A percentile compares a stretch with the other conserved stretches of the same genome.
Conservation (phyloP, 2,113 vertebrate species). For the Rafetus swinhoei region DNA sequence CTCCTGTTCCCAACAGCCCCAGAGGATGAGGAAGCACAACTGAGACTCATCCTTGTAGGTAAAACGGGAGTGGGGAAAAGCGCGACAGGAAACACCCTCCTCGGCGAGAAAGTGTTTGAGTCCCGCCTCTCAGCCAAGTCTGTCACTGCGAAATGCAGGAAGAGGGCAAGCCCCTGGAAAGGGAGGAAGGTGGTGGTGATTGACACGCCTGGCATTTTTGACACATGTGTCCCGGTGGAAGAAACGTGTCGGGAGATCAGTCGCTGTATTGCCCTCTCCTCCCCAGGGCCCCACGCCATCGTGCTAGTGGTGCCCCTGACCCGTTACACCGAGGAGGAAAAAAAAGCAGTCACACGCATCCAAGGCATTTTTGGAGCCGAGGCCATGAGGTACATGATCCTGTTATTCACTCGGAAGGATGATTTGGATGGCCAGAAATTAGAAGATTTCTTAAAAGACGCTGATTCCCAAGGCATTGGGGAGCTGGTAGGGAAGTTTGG, state of each 20-base stretch:
- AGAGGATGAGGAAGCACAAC: not conserved
- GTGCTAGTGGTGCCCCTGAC: no score
- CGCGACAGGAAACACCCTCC: conserved; percentile 31
- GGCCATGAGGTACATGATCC: no score
- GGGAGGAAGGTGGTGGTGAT: not conserved
- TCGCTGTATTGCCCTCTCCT: not conserved
- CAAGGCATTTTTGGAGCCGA: not conserved
- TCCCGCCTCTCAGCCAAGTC: not conserved
- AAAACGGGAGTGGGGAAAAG: conserved; percentile 47
- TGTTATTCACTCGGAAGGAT: no score
- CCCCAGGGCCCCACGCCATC: no score
- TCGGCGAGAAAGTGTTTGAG: not conserved
- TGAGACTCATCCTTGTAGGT: not conserved
- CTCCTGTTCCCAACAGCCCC: not conserved
- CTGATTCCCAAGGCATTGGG: no score
- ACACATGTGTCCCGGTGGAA: not conserved
- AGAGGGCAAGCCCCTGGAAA: not conserved
- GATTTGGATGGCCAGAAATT: no score
- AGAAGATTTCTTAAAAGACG: no score
- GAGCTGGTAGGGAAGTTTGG: no score
- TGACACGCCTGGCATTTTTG: not conserved
- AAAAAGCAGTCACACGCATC: no score
- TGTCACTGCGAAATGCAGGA: not conserved
- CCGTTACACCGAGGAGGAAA: no score
- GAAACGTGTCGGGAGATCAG: not conserved